phyloP scores from a whole-genome alignment of 1,140 invertebrate species.

The Ips nitidus region DNA sequence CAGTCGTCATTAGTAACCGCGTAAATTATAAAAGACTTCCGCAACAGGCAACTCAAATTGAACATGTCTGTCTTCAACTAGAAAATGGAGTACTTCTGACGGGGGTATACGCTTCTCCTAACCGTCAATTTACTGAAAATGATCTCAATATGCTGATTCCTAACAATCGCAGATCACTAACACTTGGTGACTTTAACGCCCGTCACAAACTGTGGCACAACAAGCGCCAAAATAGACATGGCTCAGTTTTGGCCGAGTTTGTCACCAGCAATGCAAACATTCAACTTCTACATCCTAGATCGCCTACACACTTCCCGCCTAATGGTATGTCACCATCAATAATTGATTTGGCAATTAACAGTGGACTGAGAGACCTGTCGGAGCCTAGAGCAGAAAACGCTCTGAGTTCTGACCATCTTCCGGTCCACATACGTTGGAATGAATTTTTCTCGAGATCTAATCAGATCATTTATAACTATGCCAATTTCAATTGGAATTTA shows the following conservation, averaged over 20 bases:
- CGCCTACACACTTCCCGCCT: conserved; percentile 3
- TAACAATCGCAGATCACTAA: background rate
- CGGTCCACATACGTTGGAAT: background rate
- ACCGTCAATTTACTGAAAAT: background rate
- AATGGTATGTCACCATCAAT: background rate
- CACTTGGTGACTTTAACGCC: conserved; percentile 16
- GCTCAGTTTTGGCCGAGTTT: background rate
- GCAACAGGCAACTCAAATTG: background rate
- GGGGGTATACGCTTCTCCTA: background rate
- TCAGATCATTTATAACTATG: background rate
- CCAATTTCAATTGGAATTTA: background rate
- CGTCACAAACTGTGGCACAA: conserved; percentile 6
- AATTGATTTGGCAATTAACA: conserved; percentile 11
- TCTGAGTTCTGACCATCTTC: conserved; percentile 3
- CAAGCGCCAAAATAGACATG: background rate
- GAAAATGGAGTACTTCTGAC: background rate
- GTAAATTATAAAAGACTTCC: background rate
- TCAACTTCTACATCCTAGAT: background rate
- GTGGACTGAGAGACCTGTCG: background rate
- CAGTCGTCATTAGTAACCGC: background rate
- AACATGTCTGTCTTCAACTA: background rate
- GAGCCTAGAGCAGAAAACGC: background rate
- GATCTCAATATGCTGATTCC: background rate
- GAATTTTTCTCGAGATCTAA: background rate
- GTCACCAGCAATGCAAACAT: background rate